phyloP scores from a whole-genome alignment of 2,888 invertebrate genomes.

The Drosophila testacea region DNA sequence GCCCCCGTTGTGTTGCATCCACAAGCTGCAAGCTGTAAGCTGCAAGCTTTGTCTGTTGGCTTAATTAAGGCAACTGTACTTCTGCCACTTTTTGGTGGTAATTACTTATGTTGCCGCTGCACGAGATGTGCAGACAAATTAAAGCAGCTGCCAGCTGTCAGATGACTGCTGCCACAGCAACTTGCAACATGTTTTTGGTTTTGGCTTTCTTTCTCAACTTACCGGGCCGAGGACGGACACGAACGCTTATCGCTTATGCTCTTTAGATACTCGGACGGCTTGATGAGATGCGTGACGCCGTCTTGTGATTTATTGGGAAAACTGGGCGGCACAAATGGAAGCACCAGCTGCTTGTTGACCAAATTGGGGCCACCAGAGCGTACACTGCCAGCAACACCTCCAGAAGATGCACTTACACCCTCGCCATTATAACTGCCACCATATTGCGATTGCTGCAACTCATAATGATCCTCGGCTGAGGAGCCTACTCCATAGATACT shows the following conservation, averaged over 20 bases:
- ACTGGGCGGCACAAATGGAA: slow-evolving; percentile 96
- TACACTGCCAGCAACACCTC: slow-evolving; percentile 42
- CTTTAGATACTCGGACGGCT: slow-evolving; percentile 95
- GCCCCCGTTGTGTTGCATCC: slow-evolving; percentile 31
- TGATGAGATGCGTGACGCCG: slow-evolving; percentile 93
- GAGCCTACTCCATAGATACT: slow-evolving; percentile 71
- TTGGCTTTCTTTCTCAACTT: slow-evolving; percentile 64
- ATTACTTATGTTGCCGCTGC: slow-evolving; percentile 67
- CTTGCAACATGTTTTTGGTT: neutral
- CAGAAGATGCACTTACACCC: slow-evolving; percentile 18
- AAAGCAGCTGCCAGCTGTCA: slow-evolving; percentile 36
- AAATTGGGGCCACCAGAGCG: slow-evolving; percentile 87
- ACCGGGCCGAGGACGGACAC: slow-evolving; percentile 86
- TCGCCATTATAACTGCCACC: slow-evolving; percentile 63
- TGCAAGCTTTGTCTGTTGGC: slow-evolving; percentile 34
- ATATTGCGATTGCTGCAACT: slow-evolving; percentile 82
- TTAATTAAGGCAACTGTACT: slow-evolving; percentile 75
- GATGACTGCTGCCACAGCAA: slow-evolving; percentile 13
- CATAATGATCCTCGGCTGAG: slow-evolving; percentile 83
- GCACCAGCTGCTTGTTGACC: slow-evolving; percentile 93
- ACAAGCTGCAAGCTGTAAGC: slow-evolving; percentile 25
- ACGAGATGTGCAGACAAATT: slow-evolving; percentile 68
- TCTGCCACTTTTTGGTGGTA: slow-evolving; percentile 60
- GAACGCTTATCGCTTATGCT: slow-evolving; percentile 90
- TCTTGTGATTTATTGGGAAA: slow-evolving; percentile 90